A percentile compares a stretch with the other conserved stretches of the same genome.
Conservation (phyloP, 2,888 invertebrate genomes). For the Diaprepes abbreviatus region DNA sequence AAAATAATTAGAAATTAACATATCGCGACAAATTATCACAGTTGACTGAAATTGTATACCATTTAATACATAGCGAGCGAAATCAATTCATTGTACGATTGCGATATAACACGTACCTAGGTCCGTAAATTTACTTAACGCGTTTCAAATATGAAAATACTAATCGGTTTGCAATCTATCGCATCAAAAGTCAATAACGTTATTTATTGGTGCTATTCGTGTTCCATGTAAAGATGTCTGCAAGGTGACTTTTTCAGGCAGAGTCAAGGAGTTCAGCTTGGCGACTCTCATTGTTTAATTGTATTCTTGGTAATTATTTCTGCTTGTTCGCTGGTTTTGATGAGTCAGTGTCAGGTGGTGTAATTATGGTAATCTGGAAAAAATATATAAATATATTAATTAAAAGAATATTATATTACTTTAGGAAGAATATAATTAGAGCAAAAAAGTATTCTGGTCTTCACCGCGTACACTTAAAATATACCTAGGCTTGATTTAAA, state of each 20-base stretch:
- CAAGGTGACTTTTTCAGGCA: slow-evolving; percentile 16
- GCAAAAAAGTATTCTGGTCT: not conserved
- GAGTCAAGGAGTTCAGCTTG: slow-evolving; percentile 28
- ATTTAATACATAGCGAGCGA: not conserved
- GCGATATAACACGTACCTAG: not conserved
- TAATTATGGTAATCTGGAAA: slow-evolving; percentile 15
- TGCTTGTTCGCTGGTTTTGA: not conserved
- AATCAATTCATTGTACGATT: not conserved
- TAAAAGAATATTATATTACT: not conserved
- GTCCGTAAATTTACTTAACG: not conserved
- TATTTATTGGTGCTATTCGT: slow-evolving; percentile 4
- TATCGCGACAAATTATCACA: slow-evolving; percentile 4
- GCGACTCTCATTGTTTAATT: slow-evolving; percentile 26
- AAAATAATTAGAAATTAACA: not conserved
- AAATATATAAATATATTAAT: slow-evolving; percentile 4
- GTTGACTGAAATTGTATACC: not conserved
- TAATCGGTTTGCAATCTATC: slow-evolving; percentile 16
- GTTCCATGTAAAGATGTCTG: slow-evolving; percentile 21
- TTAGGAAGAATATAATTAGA: not conserved
- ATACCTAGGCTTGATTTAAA: no score
- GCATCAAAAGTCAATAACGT: slow-evolving; percentile 9
- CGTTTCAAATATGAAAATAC: slow-evolving; percentile 11
- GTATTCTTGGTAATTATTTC: slow-evolving; percentile 19
- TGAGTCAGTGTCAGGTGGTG: slow-evolving; percentile 20
- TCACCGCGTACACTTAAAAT: not conserved